Conservation (phyloP, 2,797 vertebrate species). For the Acropternis orthonyx region DNA sequence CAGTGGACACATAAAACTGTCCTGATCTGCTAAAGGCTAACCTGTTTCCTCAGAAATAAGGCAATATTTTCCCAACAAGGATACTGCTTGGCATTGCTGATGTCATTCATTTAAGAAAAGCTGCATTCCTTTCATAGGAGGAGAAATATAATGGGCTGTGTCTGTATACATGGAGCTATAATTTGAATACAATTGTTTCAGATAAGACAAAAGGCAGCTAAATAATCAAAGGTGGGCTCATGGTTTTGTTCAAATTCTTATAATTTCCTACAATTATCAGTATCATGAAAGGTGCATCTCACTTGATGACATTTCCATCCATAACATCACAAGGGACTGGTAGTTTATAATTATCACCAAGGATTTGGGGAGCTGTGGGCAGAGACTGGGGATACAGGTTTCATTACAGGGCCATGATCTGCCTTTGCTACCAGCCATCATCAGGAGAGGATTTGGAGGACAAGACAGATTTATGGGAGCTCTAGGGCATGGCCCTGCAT, state of each 20-base stretch:
- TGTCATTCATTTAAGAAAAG: background rate
- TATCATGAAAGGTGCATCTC: background rate
- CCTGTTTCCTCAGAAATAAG: background rate
- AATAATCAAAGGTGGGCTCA: background rate
- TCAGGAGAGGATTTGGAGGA: background rate
- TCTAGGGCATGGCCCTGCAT: accelerated
- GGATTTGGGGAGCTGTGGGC: background rate
- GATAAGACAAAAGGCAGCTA: background rate
- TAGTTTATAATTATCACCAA: background rate
- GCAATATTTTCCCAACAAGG: background rate
- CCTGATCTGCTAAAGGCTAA: background rate
- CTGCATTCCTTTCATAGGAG: background rate
- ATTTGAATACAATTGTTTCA: background rate
- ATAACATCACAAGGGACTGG: background rate
- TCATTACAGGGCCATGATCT: background rate
- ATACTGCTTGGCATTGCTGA: background rate
- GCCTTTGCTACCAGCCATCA: background rate
- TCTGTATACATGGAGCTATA: background rate
- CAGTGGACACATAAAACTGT: background rate
- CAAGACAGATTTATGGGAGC: background rate
- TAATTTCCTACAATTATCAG: background rate
- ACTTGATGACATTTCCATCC: background rate
- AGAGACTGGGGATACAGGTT: background rate
- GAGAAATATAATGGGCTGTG: background rate
- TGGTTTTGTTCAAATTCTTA: background rate